Percentiles rank a stretch among this genome's conserved stretches.
phyloP scores from a whole-genome alignment of 2,797 vertebrate genomes.

The Etheostoma perlongum region DNA sequence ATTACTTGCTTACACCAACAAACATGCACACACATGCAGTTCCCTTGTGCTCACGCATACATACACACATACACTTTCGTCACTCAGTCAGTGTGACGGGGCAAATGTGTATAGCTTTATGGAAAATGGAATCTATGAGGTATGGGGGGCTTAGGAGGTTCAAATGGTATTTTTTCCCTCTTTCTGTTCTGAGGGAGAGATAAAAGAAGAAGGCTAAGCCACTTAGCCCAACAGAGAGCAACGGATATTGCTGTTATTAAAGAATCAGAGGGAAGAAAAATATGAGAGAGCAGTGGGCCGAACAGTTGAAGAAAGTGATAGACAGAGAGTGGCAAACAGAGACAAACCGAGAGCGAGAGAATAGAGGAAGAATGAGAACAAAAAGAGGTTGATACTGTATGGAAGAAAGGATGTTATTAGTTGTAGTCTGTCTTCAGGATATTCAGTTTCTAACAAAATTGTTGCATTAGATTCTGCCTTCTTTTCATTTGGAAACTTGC shows the following conservation, averaged over 20 bases:
- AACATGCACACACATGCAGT: conserved; percentile 8
- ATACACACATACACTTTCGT: conserved; percentile 22
- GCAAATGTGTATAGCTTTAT: conserved; percentile 42
- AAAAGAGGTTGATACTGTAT: background rate
- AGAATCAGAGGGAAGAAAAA: conserved; percentile 49
- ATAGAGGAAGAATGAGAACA: background rate
- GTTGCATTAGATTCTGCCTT: background rate
- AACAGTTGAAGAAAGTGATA: conserved; percentile 28
- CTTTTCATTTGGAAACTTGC: background rate
- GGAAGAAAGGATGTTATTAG: conserved; percentile 1
- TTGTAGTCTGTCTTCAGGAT: conserved; percentile 13
- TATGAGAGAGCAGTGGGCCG: conserved; percentile 24
- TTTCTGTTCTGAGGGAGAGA: conserved; percentile 25
- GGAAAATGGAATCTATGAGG: conserved; percentile 57
- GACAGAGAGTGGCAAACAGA: conserved; percentile 12
- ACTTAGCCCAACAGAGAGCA: conserved; percentile 63
- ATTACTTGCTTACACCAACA: conserved; percentile 61
- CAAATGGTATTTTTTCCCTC: conserved; percentile 30
- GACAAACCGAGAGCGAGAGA: conserved; percentile 1
- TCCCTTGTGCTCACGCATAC: conserved; percentile 21
- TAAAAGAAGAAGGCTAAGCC: conserved; percentile 63
- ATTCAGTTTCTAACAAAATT: background rate
- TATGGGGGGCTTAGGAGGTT: conserved; percentile 41
- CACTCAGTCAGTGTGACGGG: conserved; percentile 19
- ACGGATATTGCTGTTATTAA: conserved; percentile 65